These are phyloP conservation scores for Drosophila niveifrons DNA, from an alignment of 2,888 invertebrate genomes.

Conservation along the genomic window DNA sequence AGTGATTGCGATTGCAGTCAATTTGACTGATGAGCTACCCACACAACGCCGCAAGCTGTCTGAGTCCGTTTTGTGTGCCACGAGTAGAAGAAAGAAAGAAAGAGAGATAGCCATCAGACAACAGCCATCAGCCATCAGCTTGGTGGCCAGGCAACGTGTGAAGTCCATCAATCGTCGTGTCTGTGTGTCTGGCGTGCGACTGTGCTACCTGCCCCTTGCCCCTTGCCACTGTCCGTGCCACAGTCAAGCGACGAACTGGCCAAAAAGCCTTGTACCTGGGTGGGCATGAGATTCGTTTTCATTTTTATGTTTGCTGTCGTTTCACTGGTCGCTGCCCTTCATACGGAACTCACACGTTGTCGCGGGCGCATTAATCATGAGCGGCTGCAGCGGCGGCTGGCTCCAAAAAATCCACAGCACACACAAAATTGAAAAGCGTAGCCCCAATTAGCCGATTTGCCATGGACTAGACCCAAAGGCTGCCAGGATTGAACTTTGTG, in stretches of 20 bases:
- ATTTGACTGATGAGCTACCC: slow-evolving; percentile 81
- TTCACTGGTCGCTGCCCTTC: slow-evolving; percentile 44
- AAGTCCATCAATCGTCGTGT: slow-evolving; percentile 81
- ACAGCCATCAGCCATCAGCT: too few relatives aligned
- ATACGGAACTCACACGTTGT: slow-evolving; percentile 80
- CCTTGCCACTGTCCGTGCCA: slow-evolving; percentile 1
- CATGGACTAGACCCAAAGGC: slow-evolving; percentile 38
- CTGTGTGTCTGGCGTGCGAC: slow-evolving; percentile 73
- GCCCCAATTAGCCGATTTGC: slow-evolving; percentile 60
- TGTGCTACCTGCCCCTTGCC: slow-evolving; percentile 50
- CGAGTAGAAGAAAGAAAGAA: background rate
- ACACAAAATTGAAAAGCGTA: slow-evolving; percentile 42
- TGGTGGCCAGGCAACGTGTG: slow-evolving; percentile 69
- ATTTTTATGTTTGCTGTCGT: slow-evolving; percentile 69
- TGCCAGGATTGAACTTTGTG: slow-evolving; percentile 35
- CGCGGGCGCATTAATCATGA: slow-evolving; percentile 77
- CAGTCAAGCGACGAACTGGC: slow-evolving; percentile 1
- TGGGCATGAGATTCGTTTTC: slow-evolving; percentile 76
- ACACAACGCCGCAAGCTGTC: slow-evolving; percentile 66
- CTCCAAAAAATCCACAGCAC: slow-evolving; percentile 46
- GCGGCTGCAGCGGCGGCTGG: background rate
- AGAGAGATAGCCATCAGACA: slow-evolving; percentile 78
- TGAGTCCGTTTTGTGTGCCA: slow-evolving; percentile 38
- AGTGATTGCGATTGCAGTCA: slow-evolving; percentile 65
- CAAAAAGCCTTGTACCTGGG: slow-evolving; percentile 64